These are phyloP conservation scores for Agrilus mali DNA, from an alignment of 2,888 invertebrate species.

Conservation along the genomic window DNA sequence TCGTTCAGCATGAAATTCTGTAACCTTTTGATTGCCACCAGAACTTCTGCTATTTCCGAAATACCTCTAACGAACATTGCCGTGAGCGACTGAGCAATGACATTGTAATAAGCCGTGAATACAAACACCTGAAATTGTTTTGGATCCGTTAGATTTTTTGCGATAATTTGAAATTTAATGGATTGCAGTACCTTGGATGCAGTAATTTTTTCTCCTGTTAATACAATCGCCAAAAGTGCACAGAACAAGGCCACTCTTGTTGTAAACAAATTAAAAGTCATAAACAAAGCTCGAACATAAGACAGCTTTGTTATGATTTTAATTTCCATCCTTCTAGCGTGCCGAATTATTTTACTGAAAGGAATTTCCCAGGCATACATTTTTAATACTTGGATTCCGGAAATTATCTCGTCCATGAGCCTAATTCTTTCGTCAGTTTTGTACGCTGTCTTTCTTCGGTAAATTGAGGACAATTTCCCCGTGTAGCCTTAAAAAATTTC, in stretches of 20 bases:
- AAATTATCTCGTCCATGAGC: slow-evolving; percentile 89
- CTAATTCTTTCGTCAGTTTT: slow-evolving; percentile 83
- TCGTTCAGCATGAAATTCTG: slow-evolving; percentile 30
- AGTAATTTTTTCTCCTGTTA: slow-evolving; percentile 52
- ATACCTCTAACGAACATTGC: slow-evolving; percentile 41
- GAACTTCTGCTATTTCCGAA: slow-evolving; percentile 34
- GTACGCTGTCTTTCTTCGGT: slow-evolving; percentile 66
- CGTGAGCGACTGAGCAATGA: slow-evolving; percentile 43
- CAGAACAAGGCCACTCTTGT: slow-evolving; percentile 67
- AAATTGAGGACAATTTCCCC: slow-evolving; percentile 48
- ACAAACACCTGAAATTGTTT: slow-evolving; percentile 36
- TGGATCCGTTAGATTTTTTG: too few relatives aligned
- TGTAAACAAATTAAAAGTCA: slow-evolving; percentile 69
- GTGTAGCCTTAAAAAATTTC: slow-evolving; percentile 41
- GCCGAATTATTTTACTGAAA: slow-evolving; percentile 47
- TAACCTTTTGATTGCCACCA: slow-evolving; percentile 34
- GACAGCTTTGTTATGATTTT: slow-evolving; percentile 48
- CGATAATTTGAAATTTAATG: not conserved
- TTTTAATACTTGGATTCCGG: slow-evolving; percentile 79
- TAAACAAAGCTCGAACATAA: slow-evolving; percentile 50
- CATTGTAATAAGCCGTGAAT: slow-evolving; percentile 41
- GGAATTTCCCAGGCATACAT: slow-evolving; percentile 66
- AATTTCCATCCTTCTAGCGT: slow-evolving; percentile 43
- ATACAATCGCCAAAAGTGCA: slow-evolving; percentile 56
- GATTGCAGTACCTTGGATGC: slow-evolving; percentile 49